Evolutionary conservation across 2,888 invertebrate genomes (phyloP).

Genomic region (Branchipolynoe longqiensis): DNA sequence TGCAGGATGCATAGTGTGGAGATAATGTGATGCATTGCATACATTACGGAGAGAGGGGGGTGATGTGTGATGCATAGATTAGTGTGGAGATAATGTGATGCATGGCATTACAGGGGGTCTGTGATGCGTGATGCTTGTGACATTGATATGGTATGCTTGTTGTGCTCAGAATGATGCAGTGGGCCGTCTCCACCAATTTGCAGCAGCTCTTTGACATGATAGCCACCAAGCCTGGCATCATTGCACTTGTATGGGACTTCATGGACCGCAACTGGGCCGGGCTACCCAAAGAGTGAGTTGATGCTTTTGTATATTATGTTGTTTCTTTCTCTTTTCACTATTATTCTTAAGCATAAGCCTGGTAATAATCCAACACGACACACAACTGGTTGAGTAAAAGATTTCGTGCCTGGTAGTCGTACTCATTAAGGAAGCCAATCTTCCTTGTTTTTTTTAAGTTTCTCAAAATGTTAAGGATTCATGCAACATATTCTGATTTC

Average conservation of each 20-base stretch:
- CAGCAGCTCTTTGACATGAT: neutral
- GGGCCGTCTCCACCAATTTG: neutral
- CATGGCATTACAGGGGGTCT: neutral
- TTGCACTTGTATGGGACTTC: slow-evolving; percentile 21
- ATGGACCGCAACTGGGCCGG: slow-evolving; percentile 28
- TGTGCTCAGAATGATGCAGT: slow-evolving; percentile 31
- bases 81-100: neutral
- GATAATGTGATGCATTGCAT: neutral
- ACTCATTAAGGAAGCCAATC: neutral
- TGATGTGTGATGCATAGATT: neutral
- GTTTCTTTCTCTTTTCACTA: neutral
- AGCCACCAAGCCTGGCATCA: neutral
- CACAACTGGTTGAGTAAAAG: neutral
- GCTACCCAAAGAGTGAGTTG: neutral
- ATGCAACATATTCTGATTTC: too few species aligned
- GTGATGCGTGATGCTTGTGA: neutral
- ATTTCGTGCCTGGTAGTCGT: neutral
- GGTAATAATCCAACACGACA: neutral
- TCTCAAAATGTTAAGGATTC: neutral
- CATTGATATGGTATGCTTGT: neutral
- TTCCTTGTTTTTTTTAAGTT: neutral
- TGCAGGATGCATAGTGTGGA: neutral
- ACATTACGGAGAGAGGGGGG: neutral
- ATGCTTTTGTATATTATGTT: neutral
- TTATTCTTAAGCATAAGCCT: neutral